Evolutionary conservation across 2,113 vertebrate genomes (phyloP).

Genomic region (Sphyrna mokarran): DNA sequence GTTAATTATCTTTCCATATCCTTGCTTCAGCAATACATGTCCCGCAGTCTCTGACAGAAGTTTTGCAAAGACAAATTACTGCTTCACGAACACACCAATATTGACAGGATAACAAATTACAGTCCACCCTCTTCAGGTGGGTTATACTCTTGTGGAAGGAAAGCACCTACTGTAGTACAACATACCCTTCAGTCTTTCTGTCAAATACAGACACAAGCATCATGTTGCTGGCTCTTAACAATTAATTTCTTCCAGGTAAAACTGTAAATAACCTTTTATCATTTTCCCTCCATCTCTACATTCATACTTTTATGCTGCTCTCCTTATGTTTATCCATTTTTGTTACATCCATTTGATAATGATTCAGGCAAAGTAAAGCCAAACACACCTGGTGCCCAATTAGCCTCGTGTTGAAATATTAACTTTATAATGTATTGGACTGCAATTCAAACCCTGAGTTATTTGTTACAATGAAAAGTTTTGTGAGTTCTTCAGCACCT

Average conservation of each 20-base stretch:
- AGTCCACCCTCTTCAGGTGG: slow-evolving; percentile 65
- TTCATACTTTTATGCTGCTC: background rate
- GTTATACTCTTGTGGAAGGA: slow-evolving; percentile 25
- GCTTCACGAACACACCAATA: slow-evolving; percentile 71
- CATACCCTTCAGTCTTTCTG: slow-evolving; percentile 31
- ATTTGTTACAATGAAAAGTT: background rate
- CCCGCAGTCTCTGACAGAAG: slow-evolving; percentile 80
- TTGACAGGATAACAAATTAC: slow-evolving; percentile 69
- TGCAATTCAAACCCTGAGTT: background rate
- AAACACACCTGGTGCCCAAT: background rate
- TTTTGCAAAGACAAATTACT: slow-evolving; percentile 71
- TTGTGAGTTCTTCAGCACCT: background rate
- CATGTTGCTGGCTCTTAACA: slow-evolving; percentile 18
- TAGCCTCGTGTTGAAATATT: background rate
- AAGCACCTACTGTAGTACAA: slow-evolving; percentile 4
- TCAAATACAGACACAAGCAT: slow-evolving; percentile 24
- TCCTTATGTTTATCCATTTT: background rate
- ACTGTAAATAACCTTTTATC: background rate
- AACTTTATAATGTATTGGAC: background rate
- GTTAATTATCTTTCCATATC: slow-evolving; percentile 93
- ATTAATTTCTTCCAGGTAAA: slow-evolving; percentile 19
- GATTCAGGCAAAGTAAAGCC: background rate
- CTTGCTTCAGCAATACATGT: slow-evolving; percentile 86
- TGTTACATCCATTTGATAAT: background rate
- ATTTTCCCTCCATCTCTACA: background rate